A percentile compares a stretch with the other conserved stretches of the same genome.
Conservation (phyloP, 2,888 invertebrate species). For the Spilarctia lutea region DNA sequence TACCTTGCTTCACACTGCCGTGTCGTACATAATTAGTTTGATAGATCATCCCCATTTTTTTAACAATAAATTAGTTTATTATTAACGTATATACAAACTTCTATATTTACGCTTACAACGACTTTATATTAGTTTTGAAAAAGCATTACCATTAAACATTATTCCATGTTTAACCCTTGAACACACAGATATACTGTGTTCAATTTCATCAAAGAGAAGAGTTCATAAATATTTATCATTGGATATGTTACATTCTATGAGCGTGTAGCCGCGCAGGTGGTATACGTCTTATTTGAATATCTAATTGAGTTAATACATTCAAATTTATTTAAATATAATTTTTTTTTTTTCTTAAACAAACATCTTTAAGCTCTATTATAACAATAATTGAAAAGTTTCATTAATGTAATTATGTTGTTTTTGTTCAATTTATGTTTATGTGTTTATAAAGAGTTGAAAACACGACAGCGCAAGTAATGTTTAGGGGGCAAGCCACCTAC, state of each 20-base stretch:
- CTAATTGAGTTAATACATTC: constrained; percentile 27
- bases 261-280: constrained; percentile 32
- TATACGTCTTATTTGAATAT: constrained; percentile 30
- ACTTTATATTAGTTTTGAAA: neutral
- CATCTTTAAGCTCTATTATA: constrained; percentile 1
- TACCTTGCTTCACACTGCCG: constrained; percentile 41
- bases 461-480: neutral
- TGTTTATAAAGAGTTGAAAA: neutral
- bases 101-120: neutral
- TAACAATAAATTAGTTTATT: constrained; percentile 4
- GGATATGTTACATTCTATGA: neutral
- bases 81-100: neutral
- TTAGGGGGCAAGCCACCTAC: neutral
- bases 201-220: neutral
- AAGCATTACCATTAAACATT: too few species aligned
- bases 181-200: neutral
- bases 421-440: constrained; percentile 11
- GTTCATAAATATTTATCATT: neutral
- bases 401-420: constrained; percentile 7
- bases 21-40: constrained; percentile 41
- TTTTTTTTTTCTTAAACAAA: constrained; percentile 10
- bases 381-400: neutral
- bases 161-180: too few species aligned
- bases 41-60: constrained; percentile 29
- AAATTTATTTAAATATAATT: constrained; percentile 14